Evolutionary conservation across 2,888 invertebrate species (phyloP), one percentile per base, ranked within the genome.

Genomic region (Tuberolachnus salignus): DNA sequence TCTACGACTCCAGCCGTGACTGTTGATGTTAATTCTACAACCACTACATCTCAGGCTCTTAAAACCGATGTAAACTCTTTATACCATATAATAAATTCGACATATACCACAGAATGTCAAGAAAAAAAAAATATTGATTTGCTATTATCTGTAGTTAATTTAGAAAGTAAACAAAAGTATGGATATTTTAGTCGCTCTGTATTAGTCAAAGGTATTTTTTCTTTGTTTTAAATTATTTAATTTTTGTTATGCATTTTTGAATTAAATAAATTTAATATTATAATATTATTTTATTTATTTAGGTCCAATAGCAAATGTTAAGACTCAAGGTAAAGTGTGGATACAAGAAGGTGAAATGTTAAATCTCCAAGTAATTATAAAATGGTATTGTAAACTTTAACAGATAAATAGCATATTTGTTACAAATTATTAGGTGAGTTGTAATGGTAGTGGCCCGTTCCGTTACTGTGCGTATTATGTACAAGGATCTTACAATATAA

Each of bases 321-420:
- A 89, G 69, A 89, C 92, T 1, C 89, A 88, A 3, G 95, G 94
- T 0, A 89, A 90, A 80, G 92, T 92, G 84, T 95, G 95, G 94
- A 87, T 95, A 49, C 90, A 92, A 83, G 92, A 92, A 81, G 94
- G 94, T 49, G 93, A 94, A 75, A 86, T 94, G 64, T 85, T 95
- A 42, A 88, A 90, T 78, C 85, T 95, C 11, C 87, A 89, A 82
- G 89, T 92, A 3, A 73, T 53, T 0, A 63, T 59, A 34, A 21
- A n/a, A 8, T 23, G 8, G 21, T 34, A 53, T 51, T 21, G 16
- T 51, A 26, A 14, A 72, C 14, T 0, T n/a, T 23, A 63, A 34
- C n/a, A 80, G 16, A 26, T 23, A 19, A 19, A 67, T n/a, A 6
- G 49, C 59, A 74, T 11, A 63, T 49, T 63, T 34, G 34, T 34